phyloP scores from a whole-genome alignment of 2,113 vertebrate genomes.

The Ramphastos sulfuratus region DNA sequence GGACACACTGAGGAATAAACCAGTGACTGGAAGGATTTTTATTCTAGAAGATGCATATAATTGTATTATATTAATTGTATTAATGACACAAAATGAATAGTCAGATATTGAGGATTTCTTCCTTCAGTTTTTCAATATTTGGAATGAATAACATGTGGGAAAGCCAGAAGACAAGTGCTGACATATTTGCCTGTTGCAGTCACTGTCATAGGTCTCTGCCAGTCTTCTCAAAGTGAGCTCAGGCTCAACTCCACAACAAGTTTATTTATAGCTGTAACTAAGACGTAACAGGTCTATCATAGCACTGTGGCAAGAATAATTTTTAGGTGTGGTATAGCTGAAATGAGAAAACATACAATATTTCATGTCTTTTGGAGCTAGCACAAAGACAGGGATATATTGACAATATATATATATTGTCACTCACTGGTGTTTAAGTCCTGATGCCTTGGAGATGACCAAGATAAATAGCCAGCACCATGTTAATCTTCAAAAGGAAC shows the following conservation, averaged over 20 bases:
- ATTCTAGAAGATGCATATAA: background rate
- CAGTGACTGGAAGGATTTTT: background rate
- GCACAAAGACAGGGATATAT: background rate
- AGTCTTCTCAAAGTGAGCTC: background rate
- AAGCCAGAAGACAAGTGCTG: background rate
- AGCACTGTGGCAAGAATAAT: background rate
- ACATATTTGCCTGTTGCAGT: background rate
- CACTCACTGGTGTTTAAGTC: conserved; percentile 56
- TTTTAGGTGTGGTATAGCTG: background rate
- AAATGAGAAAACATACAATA: conserved; percentile 39
- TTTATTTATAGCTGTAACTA: background rate
- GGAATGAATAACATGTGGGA: background rate
- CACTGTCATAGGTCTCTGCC: background rate
- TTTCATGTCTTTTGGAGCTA: conserved; percentile 43
- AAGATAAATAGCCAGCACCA: conserved; percentile 70
- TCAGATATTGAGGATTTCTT: background rate
- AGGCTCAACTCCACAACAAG: background rate
- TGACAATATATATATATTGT: background rate
- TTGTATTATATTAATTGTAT: background rate
- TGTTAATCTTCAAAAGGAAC: conserved; percentile 74
- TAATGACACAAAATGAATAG: background rate
- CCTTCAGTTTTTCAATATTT: background rate
- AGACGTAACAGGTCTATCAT: background rate
- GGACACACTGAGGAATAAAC: background rate
- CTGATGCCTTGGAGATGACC: conserved; percentile 49